Conservation (phyloP, 2,888 invertebrate genomes). For the Anorthoa munda region DNA sequence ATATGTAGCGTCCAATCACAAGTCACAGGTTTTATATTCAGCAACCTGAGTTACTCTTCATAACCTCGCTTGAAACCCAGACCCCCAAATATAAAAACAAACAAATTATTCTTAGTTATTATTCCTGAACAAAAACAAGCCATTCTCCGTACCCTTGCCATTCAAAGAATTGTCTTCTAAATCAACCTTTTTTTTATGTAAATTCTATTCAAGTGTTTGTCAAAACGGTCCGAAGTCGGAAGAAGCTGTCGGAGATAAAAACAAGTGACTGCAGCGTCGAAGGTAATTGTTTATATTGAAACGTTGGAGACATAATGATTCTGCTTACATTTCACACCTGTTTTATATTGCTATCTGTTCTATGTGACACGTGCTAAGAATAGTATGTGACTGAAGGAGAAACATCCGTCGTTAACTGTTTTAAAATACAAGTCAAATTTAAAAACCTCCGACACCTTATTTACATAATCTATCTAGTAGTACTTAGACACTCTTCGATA, state of each 20-base stretch:
- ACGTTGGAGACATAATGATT: background rate
- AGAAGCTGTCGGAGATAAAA: constrained; percentile 27
- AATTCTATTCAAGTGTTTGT: constrained; percentile 13
- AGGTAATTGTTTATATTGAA: constrained; percentile 30
- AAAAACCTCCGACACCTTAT: background rate
- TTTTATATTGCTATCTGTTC: constrained; percentile 5
- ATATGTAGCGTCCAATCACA: background rate
- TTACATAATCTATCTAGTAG: no score
- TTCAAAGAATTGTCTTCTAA: constrained; percentile 11
- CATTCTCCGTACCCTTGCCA: constrained; percentile 2
- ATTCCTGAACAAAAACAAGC: constrained; percentile 9
- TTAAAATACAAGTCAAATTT: background rate
- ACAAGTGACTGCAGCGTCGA: constrained; percentile 17
- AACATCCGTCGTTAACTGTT: background rate
- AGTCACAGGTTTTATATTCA: background rate
- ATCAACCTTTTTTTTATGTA: constrained; percentile 26
- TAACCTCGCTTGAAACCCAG: background rate
- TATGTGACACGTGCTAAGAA: constrained; percentile 14
- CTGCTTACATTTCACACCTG: background rate
- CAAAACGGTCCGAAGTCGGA: constrained; percentile 24
- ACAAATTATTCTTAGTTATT: constrained; percentile 1
- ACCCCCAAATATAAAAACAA: background rate
- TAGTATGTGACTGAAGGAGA: background rate
- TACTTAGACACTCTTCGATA: no score
- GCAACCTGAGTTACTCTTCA: background rate